Base-by-base conservation (phyloP, 2,888 invertebrate genomes). In the Quadriops clusia region DNA sequence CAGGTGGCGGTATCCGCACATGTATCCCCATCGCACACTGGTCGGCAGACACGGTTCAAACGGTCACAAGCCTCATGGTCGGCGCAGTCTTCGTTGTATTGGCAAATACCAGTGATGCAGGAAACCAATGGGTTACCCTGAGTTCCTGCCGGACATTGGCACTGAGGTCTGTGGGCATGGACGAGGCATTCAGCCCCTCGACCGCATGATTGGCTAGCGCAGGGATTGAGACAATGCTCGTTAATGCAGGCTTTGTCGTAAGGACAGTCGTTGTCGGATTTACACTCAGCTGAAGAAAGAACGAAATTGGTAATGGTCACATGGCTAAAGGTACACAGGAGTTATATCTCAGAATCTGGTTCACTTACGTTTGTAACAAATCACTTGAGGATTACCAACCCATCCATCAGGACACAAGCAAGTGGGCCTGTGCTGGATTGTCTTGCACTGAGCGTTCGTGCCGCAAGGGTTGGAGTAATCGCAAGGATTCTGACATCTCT, bases 1-100 rank as follows among this genome's bases (percentile, higher is more conserved):
- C 90, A 91, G n/a, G 68, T 61, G 2, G 90, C 87, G 10, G 73
- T 74, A 1, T 72, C 67, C 0, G 83, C 84, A 50, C 91, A 91
- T 0, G 80, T 74, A 32, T 78, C 77, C n/a, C 77, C 77, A 4
- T 79, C 76, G 51, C 89, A 89, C 14, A 80, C 86, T 0, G 81
- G 78, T 45, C 81, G 70, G 49, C 90, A 89, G 1, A 84, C 72
- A 42, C 85, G 68, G 53, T 87, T 89, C 8, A 86, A 64, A 35
- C 85, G 68, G 50, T 87, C 83, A 56, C 89, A 90, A 17, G 81
- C 74, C 58, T 89, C 86, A 40, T 81, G 72, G 46, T 82, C 78
- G 17, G 80, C 81, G 45, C 89, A 90, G 51, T 90, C 89, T 49
- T 87, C 85, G 51, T 89, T 86, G 57, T 84, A 86, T 49, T 85